Evolutionary conservation across 2,113 vertebrate genomes (phyloP).

Genomic region (Barbus barbus): DNA sequence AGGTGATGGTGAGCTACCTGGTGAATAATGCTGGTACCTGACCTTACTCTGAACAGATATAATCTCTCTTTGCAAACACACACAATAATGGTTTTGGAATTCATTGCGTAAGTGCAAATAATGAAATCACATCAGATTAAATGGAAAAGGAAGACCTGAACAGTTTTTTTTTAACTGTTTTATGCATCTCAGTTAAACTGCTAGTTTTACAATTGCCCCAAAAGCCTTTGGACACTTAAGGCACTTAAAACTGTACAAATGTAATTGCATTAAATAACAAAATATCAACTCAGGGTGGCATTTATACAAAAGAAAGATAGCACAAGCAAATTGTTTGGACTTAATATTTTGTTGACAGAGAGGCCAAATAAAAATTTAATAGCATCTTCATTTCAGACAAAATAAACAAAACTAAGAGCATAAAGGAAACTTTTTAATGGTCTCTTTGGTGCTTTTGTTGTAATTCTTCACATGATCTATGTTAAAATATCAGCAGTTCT

Average conservation of each 20-base stretch:
- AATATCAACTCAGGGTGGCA: not conserved
- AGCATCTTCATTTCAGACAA: not conserved
- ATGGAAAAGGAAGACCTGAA: not conserved
- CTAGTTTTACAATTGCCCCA: not conserved
- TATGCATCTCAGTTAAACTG: not conserved
- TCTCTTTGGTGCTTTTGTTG: not conserved
- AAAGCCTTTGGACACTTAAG: not conserved
- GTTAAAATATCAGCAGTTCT: not conserved
- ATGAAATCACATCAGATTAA: not conserved
- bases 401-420: not conserved
- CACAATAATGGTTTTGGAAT: not conserved
- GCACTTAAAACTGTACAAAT: not conserved
- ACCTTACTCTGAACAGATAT: not conserved
- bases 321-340: not conserved
- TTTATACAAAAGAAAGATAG: not conserved
- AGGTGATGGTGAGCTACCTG: constrained; percentile 24
- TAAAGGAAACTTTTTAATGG: not conserved
- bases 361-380: not conserved
- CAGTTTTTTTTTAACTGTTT: not conserved
- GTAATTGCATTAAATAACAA: not conserved
- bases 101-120: not conserved
- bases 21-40: constrained; percentile 19
- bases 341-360: not conserved
- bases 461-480: not conserved
- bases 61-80: constrained; percentile 7